phyloP scores from a whole-genome alignment of 23 tunicate genomes.

The Ciona savignyi region DNA sequence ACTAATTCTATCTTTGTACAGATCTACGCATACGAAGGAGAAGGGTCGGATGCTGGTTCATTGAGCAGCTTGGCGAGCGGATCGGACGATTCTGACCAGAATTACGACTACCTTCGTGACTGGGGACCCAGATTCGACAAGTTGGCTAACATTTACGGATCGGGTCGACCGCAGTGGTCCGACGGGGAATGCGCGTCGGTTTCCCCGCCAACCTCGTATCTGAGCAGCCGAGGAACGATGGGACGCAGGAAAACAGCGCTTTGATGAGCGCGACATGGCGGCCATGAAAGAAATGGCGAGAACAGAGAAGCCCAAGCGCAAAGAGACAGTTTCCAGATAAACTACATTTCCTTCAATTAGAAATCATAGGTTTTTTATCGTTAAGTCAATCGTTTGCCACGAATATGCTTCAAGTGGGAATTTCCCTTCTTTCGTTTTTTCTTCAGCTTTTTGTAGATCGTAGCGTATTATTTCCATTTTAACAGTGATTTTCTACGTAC shows the following conservation, averaged over 20 bases:
- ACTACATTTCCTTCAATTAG: no score
- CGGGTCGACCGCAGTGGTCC: slow-evolving; percentile 8
- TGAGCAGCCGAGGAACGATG: background rate
- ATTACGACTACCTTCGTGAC: slow-evolving; percentile 39
- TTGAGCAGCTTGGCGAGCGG: slow-evolving; percentile 32
- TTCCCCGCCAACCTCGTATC: background rate
- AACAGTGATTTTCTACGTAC: background rate
- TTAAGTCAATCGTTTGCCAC: no score
- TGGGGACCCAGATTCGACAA: slow-evolving; percentile 54
- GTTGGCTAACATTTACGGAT: slow-evolving; percentile 42
- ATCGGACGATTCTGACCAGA: slow-evolving; percentile 30
- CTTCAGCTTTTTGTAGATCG: background rate
- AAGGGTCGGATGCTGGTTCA: slow-evolving; percentile 52
- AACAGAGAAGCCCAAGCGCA: background rate
- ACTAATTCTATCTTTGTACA: slow-evolving; percentile 12
- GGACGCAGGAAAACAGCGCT: background rate
- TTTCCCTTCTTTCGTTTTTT: background rate
- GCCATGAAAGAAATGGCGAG: background rate
- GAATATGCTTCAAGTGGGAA: no score
- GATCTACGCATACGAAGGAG: slow-evolving; percentile 60
- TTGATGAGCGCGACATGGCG: background rate
- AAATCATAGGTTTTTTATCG: no score
- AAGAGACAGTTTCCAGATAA: background rate
- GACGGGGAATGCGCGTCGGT: background rate
- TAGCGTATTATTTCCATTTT: background rate